Base-by-base conservation (phyloP, 2,113 vertebrate species). In the Onychostruthus taczanowskii region DNA sequence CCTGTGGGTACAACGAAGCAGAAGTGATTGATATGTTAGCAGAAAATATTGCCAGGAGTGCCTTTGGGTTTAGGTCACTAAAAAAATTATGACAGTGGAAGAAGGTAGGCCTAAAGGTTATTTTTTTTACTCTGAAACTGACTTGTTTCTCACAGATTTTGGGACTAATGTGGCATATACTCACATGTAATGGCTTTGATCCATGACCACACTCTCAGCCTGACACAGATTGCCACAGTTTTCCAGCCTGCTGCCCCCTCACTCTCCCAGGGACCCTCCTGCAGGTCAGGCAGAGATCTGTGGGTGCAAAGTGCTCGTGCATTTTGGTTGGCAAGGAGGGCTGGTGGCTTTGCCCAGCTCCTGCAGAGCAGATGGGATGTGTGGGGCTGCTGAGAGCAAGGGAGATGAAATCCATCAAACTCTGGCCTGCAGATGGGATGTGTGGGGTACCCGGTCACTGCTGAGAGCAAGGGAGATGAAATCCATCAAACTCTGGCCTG, bases 301-400 rank as follows among this genome's bases (percentile, higher is more conserved):
- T 0, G 9, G 50, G 14, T 59, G 18, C 76, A 16, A 27, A 37
- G 53, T 14, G 47, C 83, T 67, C 0, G 0, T 33, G 52, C 15
- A 0, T 17, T 80, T 75, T 13, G 41, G 21, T 66, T 75, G 77
- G 56, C 5, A 0, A 6, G 2, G 55, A 41, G 64, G 33, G 52
- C 30, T 4, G 3, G 23, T 43, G 56, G 68, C 84, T 84, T 49
- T 87, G 53, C 53, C 49, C 41, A 58, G 53, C 4, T 4, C 46
- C 58, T 47, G 2, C 4, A 3, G 50, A 49, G 62, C 74, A 82
- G 78, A 41, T 84, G 83, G 26, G 59, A 9, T 78, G 33, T 33
- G 70, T 19, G 66, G 46, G 26, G 46, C 58, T 72, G 69, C 77
- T 68, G 81, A 66, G 91, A 84, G 58, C 53, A 37, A 3, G 1